Evolutionary conservation across 2,888 invertebrate species (phyloP).

Genomic region (Dryomyza anilis): DNA sequence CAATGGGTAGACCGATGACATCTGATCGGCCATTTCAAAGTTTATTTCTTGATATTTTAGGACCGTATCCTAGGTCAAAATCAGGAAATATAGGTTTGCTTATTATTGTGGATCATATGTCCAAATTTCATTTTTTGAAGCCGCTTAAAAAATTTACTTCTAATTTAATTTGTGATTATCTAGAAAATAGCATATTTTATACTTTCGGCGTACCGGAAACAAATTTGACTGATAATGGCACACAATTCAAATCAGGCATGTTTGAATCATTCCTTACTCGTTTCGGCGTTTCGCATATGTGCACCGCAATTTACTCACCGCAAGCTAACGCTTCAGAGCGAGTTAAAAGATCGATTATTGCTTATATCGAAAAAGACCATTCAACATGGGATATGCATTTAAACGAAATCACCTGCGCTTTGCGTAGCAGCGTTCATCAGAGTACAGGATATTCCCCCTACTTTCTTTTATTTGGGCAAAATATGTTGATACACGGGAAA

Average conservation of each 20-base stretch:
- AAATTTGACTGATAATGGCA: background rate
- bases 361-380: slow-evolving; percentile 28
- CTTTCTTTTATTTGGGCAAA: background rate
- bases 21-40: background rate
- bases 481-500: background rate
- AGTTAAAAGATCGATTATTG: slow-evolving; percentile 29
- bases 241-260: background rate
- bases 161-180: background rate
- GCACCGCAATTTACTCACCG: background rate
- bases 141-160: background rate
- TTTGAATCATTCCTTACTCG: slow-evolving; percentile 10
- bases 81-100: background rate
- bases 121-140: slow-evolving; percentile 10
- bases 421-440: background rate
- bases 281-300: slow-evolving; percentile 23
- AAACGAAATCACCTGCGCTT: background rate
- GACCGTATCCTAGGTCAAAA: background rate
- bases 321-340: slow-evolving; percentile 18
- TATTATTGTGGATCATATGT: background rate
- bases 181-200: background rate
- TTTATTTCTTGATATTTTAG: background rate
- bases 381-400: slow-evolving; percentile 16
- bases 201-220: background rate
- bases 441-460: background rate
- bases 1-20: background rate